A percentile compares a stretch with the other conserved stretches of the same genome.
These are phyloP conservation scores for Drosophila colorata DNA, from an alignment of 2,888 invertebrate species.

Conservation along the genomic window DNA sequence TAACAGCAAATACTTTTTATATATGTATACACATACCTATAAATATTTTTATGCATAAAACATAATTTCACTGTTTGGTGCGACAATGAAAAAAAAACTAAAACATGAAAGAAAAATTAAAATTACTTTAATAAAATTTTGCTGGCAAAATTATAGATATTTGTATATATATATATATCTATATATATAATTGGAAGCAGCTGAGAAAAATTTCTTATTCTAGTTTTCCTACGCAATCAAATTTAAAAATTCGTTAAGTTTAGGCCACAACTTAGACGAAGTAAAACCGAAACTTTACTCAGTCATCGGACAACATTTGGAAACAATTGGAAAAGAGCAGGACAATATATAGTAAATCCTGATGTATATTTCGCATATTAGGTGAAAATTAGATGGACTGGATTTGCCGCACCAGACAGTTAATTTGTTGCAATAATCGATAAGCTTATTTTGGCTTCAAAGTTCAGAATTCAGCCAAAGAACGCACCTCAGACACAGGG, in stretches of 20 bases:
- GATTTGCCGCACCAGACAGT: slow-evolving; percentile 38
- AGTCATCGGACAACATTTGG: not conserved
- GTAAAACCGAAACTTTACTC: no score
- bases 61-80: slow-evolving; percentile 31
- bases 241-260: not conserved
- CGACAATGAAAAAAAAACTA: slow-evolving; percentile 2
- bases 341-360: not conserved
- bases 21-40: slow-evolving; percentile 15
- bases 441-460: slow-evolving; percentile 18
- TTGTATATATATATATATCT: not conserved
- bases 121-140: slow-evolving; percentile 10
- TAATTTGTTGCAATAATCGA: not conserved
- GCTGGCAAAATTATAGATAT: not conserved
- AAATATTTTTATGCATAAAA: slow-evolving; percentile 8
- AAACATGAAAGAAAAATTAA: not conserved
- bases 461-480: slow-evolving; percentile 9
- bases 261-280: not conserved
- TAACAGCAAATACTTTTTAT: slow-evolving; percentile 8
- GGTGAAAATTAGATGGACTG: not conserved
- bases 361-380: not conserved
- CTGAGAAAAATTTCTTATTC: not conserved
- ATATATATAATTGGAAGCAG: not conserved
- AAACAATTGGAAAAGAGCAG: not conserved
- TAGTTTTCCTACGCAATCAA: not conserved
- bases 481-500: slow-evolving; percentile 59